Evolutionary conservation across 35 echinoderm and acorn worm genomes (phyloP), one percentile per base, ranked within the genome.

Genomic region (Stichopus chloronotus): DNA sequence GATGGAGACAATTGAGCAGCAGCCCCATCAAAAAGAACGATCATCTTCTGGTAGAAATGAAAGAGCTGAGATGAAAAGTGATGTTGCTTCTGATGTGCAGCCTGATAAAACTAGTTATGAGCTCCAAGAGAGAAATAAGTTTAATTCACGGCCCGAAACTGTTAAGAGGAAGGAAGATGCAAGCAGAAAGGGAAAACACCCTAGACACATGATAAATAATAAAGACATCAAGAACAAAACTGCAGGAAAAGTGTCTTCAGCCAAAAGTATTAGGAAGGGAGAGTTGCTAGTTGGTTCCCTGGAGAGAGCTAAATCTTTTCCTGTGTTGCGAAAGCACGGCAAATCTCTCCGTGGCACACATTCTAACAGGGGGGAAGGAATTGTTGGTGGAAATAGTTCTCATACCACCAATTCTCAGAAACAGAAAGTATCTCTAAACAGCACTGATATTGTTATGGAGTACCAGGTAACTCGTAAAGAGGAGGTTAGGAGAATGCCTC

Each of bases 401-500:
- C n/a, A 25, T 25, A n/a, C 76, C n/a, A 77, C 16, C 72, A 9
- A 78, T 78, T 21, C 21, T 43, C 30, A 65, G 20, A 83, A 83
- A 52, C 52, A 56, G 14, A 83, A 83, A 55, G 80, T 83, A 43
- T 43, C 30, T 43, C 30, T 43, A 43, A 43, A 83, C 12, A 83
- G 20, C 55, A 52, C 82, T 19, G 54, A 85, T 23, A 85, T 85
- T 58, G 10, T 85, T 17, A 12, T 85, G 82, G 82, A 85, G 0
- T 11, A 54, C 12, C 22, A 63, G 19, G 14, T 16, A 19, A 13
- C 60, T 30, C 56, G 57, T 23, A 53, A n/a, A 43, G 81, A 91
- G 20, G 88, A 63, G 16, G 13, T 82, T 9, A 94, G 91, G 22
- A 91, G 80, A 30, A 54, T 91, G 74, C 93, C 84, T 8, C 22